Base-by-base conservation (phyloP, 2,888 invertebrate species). In the Drosophila conformis region DNA sequence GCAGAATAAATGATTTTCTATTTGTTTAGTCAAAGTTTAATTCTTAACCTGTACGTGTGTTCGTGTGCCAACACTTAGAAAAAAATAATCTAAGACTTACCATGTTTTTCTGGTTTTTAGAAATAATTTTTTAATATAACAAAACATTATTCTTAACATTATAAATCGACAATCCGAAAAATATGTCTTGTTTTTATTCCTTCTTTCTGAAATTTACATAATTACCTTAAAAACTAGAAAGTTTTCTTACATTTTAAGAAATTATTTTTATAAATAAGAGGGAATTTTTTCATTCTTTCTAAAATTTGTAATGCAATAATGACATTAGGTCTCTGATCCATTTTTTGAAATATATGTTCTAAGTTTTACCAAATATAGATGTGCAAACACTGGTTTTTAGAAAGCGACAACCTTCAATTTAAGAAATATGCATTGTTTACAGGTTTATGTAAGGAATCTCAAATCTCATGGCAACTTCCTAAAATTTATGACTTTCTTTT, bases 1-100 rank as follows among this genome's bases (percentile, higher is more conserved):
- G 90, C 72, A 80, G 83, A 88, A 90, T 90, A 87, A 87, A 87
- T 90, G 84, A 83, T 88, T 83, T 90, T 90, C 82, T 88, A 87
- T 87, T 90, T 87, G 90, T 90, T 86, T 83, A 83, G 80, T 82
- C 83, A 88, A 88, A 86, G 87, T 73, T 80, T 83, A 83, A 80
- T 76, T 75, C 69, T 74, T 69, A 74, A 61, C 63, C 64, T 76
- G 53, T 42, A 36, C 31, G 59, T 15, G 42, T 35, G 40, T 51
- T 38, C 51, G 57, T 56, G 64, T 54, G 59, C 29, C 61, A 73
- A 2, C 46, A 46, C 46, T 25, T 15, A 15, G 8, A 15, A 8
- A 15, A 46, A 46, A 25, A 46, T 15, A 7, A 25, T 7, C 4
- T 15, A 46, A 46, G 8, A 8, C 8, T 15, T 8, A 46, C 4